A percentile compares a stretch with the other conserved stretches of the same genome.
These are phyloP conservation scores for Hyalella azteca DNA, from an alignment of 2,888 invertebrate species.

Conservation along the genomic window DNA sequence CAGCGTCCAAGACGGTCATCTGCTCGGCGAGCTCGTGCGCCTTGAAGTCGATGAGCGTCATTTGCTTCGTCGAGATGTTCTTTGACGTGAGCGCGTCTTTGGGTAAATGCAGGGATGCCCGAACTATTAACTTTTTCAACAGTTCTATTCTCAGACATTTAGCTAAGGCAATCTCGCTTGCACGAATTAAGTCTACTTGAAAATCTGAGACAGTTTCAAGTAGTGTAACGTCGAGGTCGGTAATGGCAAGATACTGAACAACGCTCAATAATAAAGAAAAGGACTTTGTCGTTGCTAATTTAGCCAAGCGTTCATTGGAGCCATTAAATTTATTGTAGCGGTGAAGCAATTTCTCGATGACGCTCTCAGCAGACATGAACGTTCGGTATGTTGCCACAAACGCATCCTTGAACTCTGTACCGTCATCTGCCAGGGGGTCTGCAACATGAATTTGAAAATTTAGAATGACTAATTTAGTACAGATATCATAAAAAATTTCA, in stretches of 20 bases:
- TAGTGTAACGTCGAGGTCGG: conserved; percentile 81
- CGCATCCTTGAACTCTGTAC: conserved; percentile 77
- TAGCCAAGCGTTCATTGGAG: conserved; percentile 68
- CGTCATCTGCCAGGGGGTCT: not conserved
- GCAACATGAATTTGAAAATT: not conserved
- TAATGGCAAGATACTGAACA: conserved; percentile 90
- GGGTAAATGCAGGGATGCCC: conserved; percentile 61
- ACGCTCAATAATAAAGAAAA: conserved; percentile 92
- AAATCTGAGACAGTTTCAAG: conserved; percentile 88
- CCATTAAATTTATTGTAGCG: conserved; percentile 75
- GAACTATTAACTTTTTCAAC: conserved; percentile 78
- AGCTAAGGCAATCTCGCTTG: conserved; percentile 90
- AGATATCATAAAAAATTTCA: no score
- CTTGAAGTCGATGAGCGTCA: conserved; percentile 87
- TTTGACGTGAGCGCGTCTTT: conserved; percentile 43
- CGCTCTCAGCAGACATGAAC: conserved; percentile 84
- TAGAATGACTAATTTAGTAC: no score
- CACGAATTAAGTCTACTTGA: conserved; percentile 89
- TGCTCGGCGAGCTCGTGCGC: conserved; percentile 95
- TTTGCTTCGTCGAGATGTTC: conserved; percentile 60
- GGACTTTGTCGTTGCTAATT: conserved; percentile 81
- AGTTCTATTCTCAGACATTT: conserved; percentile 87
- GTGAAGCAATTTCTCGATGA: conserved; percentile 84
- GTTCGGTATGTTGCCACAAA: conserved; percentile 97
- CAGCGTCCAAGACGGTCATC: conserved; percentile 95